A percentile compares a stretch with the other conserved stretches of the same genome.
Evolutionary conservation across 2,113 vertebrate species (phyloP).

Genomic region (Bombycilla garrulus): DNA sequence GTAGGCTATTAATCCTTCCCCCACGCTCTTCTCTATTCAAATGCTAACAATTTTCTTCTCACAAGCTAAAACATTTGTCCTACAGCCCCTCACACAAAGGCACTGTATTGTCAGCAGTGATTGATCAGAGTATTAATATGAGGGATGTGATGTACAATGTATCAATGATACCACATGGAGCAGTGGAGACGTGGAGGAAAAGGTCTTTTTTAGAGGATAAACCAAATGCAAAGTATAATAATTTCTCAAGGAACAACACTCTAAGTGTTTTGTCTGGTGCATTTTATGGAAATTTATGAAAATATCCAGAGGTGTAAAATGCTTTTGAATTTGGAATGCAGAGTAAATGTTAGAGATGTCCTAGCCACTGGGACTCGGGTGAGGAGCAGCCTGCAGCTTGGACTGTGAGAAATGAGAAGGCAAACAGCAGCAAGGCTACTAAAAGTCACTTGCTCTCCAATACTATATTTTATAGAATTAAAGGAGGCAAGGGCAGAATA

Average conservation of each 20-base stretch:
- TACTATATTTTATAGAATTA: background rate
- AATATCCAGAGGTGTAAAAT: conserved; percentile 20
- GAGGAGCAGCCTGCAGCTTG: background rate
- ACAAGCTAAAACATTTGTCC: conserved; percentile 92
- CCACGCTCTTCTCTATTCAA: conserved; percentile 85
- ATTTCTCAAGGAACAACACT: conserved; percentile 43
- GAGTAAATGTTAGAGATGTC: background rate
- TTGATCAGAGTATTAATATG: conserved; percentile 91
- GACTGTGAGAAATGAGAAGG: background rate
- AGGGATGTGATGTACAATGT: conserved; percentile 81
- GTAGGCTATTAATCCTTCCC: conserved; percentile 92
- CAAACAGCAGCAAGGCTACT: background rate
- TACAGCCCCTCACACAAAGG: conserved; percentile 88
- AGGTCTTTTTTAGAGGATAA: conserved; percentile 78
- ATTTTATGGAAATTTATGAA: conserved; percentile 65
- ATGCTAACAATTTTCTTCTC: conserved; percentile 89
- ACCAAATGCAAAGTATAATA: conserved; percentile 80
- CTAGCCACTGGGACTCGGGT: fast-evolving
- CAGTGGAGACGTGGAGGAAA: conserved; percentile 66
- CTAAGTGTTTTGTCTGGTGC: background rate
- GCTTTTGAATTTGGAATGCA: background rate
- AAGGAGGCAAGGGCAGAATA: fast-evolving
- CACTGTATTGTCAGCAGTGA: conserved; percentile 88
- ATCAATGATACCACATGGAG: conserved; percentile 80
- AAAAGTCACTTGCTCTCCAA: background rate